phyloP scores from a whole-genome alignment of 1,140 invertebrate species.

The Drosophila mojavensis region DNA sequence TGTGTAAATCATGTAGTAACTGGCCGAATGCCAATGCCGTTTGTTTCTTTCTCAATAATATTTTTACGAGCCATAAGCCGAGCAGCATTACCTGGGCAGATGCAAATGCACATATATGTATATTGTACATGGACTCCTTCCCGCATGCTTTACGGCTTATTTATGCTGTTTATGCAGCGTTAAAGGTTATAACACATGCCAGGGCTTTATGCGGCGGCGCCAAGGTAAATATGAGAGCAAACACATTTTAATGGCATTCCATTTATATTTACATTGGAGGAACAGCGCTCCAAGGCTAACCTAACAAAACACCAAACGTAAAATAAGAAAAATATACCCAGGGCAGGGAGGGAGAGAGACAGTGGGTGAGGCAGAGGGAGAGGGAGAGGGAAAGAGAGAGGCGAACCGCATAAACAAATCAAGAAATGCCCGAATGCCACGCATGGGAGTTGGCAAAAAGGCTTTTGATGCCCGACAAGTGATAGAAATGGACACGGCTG shows the following conservation, averaged over 20 bases:
- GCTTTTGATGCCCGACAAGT: constrained; percentile 73
- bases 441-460: constrained; percentile 55
- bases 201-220: constrained; percentile 30
- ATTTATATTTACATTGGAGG: constrained; percentile 56
- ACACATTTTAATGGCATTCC: constrained; percentile 80
- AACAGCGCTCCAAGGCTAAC: constrained; percentile 51
- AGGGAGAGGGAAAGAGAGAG: too few species aligned
- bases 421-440: constrained; percentile 47
- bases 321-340: constrained; percentile 6
- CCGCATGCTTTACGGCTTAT: constrained; percentile 54
- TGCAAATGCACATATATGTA: constrained; percentile 8
- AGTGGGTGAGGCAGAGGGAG: not conserved
- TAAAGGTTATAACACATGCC: constrained; percentile 65
- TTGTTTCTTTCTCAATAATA: too few species aligned
- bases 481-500: constrained; percentile 62
- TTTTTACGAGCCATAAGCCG: constrained; percentile 7
- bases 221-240: constrained; percentile 79
- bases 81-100: not conserved
- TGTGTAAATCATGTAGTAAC: constrained; percentile 58
- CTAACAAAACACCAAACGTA: constrained; percentile 66
- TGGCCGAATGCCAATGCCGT: not conserved
- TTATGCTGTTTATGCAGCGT: constrained; percentile 78
- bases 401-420: constrained; percentile 75
- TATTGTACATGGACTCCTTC: constrained; percentile 4
- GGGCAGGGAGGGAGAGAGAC: constrained; percentile 14